These are phyloP conservation scores for Miltochrista miniata DNA, from an alignment of 2,888 invertebrate species.

Conservation along the genomic window DNA sequence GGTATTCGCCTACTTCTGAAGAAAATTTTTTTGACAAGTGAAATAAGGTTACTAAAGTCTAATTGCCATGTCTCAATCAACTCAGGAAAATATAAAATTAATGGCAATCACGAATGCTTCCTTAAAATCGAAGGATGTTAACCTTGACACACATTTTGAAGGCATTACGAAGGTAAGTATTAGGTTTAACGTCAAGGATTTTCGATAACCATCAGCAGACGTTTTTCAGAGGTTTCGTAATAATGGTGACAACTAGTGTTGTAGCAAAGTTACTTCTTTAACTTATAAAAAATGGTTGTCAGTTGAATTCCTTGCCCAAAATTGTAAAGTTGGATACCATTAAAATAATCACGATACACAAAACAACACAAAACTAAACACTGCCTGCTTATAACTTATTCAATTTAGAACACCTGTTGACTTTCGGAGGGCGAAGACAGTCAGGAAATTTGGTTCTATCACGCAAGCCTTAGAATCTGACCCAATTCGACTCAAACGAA, in stretches of 20 bases:
- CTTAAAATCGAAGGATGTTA: constrained; percentile 43
- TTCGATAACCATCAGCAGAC: constrained; percentile 14
- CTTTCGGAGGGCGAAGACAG: constrained; percentile 42
- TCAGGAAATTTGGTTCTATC: constrained; percentile 51
- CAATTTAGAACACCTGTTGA: constrained; percentile 72
- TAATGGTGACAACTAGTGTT: too few relatives aligned
- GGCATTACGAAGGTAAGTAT: constrained; percentile 5
- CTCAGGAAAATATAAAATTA: constrained; percentile 29
- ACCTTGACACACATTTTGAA: constrained; percentile 55
- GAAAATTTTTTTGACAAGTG: too few relatives aligned
- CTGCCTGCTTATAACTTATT: constrained; percentile 58
- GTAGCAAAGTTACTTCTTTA: too few relatives aligned
- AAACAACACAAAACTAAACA: constrained; percentile 20
- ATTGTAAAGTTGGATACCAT: not conserved
- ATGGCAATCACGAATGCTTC: constrained; percentile 31
- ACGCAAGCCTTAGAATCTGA: constrained; percentile 52
- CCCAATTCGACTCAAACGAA: constrained; percentile 40
- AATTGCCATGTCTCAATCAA: constrained; percentile 11
- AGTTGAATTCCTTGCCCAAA: not conserved
- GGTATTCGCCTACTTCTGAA: too few relatives aligned
- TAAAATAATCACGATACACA: constrained; percentile 9
- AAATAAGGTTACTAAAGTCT: too few relatives aligned
- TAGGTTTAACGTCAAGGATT: constrained; percentile 7
- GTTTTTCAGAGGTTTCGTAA: constrained; percentile 18
- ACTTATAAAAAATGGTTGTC: too few relatives aligned